Conservation (phyloP, 2,113 vertebrate genomes). For the Alligator sinensis region DNA sequence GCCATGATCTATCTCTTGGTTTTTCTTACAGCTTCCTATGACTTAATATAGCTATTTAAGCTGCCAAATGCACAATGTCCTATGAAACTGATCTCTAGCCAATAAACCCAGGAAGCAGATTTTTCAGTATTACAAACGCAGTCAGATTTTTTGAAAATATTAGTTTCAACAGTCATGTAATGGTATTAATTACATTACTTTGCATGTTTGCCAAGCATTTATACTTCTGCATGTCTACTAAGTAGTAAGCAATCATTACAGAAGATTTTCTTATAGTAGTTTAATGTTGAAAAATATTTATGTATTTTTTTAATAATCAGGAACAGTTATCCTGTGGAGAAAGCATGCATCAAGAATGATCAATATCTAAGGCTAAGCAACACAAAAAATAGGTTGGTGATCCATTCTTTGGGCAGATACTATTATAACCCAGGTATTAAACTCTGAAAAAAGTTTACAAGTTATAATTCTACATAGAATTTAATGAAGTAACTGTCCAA, state of each 20-base stretch:
- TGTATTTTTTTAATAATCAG: background rate
- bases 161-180: background rate
- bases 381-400: background rate
- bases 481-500: background rate
- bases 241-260: background rate
- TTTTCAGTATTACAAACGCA: background rate
- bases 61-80: background rate
- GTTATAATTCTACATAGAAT: background rate
- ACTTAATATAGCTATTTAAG: background rate
- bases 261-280: background rate
- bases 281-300: background rate
- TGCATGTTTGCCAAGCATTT: background rate
- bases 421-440: background rate
- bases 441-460: background rate
- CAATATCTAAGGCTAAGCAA: background rate
- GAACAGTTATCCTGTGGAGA: background rate
- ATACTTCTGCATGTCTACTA: background rate
- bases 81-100: background rate
- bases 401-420: background rate
- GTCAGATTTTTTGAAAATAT: background rate
- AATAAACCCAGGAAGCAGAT: background rate
- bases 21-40: background rate
- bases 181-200: background rate
- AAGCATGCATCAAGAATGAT: background rate
- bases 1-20: rapidly evolving